These are phyloP conservation scores for Sebastolobus altivelis DNA, from an alignment of 2,797 vertebrate genomes.

Conservation along the genomic window DNA sequence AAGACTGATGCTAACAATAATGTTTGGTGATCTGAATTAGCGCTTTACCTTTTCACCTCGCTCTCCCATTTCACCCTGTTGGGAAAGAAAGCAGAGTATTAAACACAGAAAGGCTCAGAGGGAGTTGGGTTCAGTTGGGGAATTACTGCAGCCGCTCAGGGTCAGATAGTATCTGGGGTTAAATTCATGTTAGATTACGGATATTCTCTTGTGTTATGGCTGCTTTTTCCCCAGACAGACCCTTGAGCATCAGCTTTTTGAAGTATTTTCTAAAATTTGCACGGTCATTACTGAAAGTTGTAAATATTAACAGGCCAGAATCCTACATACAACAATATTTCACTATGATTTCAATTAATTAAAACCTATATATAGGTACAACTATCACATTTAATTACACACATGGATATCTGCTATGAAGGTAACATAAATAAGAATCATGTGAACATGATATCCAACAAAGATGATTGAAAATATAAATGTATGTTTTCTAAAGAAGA, in stretches of 20 bases:
- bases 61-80: slow-evolving; percentile 95
- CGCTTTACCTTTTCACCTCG: slow-evolving; percentile 94
- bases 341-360: not conserved
- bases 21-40: slow-evolving; percentile 60
- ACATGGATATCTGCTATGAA: not conserved
- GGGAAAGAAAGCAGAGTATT: slow-evolving; percentile 80
- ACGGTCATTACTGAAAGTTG: slow-evolving; percentile 14
- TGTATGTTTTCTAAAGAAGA: not conserved
- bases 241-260: slow-evolving; percentile 1
- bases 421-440: not conserved
- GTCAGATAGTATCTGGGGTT: slow-evolving; percentile 78
- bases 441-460: not conserved
- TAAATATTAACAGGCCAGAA: slow-evolving; percentile 7
- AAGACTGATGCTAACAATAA: slow-evolving; percentile 54
- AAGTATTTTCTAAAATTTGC: slow-evolving; percentile 31
- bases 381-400: slow-evolving; percentile 1
- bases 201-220: slow-evolving; percentile 61
- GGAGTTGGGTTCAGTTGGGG: slow-evolving; percentile 27
- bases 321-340: not conserved
- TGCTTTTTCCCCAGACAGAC: slow-evolving; percentile 54
- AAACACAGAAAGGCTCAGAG: slow-evolving; percentile 51
- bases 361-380: not conserved
- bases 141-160: slow-evolving; percentile 54
- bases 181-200: slow-evolving; percentile 72
- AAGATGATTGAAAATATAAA: not conserved